Evolutionary conservation across 2,797 vertebrate species (phyloP).

Genomic region (Selene dorsalis): DNA sequence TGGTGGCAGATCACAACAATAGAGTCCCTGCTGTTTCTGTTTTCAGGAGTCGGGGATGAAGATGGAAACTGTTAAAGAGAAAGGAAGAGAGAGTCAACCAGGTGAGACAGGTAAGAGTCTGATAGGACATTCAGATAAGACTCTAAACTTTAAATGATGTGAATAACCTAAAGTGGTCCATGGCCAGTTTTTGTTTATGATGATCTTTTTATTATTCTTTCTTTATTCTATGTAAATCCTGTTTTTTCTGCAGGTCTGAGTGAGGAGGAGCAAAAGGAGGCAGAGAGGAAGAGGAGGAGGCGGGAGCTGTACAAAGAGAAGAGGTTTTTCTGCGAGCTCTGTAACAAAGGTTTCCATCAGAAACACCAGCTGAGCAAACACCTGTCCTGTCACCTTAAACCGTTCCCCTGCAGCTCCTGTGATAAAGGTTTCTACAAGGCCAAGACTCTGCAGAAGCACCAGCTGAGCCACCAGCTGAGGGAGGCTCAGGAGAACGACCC

Average conservation of each 20-base stretch:
- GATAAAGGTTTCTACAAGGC: slow-evolving; percentile 77
- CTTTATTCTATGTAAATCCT: neutral
- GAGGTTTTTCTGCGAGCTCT: slow-evolving; percentile 77
- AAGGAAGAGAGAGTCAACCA: neutral
- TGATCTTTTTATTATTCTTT: too few relatives aligned
- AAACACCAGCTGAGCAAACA: slow-evolving; percentile 75
- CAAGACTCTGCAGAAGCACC: slow-evolving; percentile 62
- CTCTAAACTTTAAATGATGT: too few relatives aligned
- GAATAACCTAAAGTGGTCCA: too few relatives aligned
- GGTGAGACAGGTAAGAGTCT: slow-evolving; percentile 32
- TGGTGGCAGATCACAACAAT: neutral
- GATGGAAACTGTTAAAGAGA: slow-evolving; percentile 1
- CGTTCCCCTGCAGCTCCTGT: slow-evolving; percentile 72
- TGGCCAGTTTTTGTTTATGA: too few relatives aligned
- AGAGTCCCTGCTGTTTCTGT: neutral
- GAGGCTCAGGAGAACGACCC: slow-evolving; percentile 69
- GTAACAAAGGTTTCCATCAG: slow-evolving; percentile 76
- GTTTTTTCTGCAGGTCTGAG: slow-evolving; percentile 24
- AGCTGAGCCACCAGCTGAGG: slow-evolving; percentile 60
- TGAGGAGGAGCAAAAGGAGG: slow-evolving; percentile 65
- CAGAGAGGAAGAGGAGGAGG: slow-evolving; percentile 59
- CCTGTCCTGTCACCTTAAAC: slow-evolving; percentile 64
- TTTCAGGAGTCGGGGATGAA: slow-evolving; percentile 34
- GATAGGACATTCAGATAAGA: too few relatives aligned
- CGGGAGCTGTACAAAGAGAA: slow-evolving; percentile 76